Conservation (phyloP, 2,113 vertebrate species). For the Rhinichthys klamathensis region DNA sequence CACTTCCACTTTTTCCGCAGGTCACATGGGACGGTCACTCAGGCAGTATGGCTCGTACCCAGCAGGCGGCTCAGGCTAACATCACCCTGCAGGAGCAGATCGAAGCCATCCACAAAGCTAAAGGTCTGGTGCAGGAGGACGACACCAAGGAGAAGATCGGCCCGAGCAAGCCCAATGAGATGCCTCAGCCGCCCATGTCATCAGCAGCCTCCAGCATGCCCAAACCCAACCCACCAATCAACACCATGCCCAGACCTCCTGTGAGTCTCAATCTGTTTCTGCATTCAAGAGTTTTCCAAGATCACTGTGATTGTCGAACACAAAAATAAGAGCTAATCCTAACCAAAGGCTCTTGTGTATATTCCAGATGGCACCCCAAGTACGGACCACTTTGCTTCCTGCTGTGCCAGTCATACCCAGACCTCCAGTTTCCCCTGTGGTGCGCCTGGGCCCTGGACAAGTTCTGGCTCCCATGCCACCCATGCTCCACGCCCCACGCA, state of each 20-base stretch:
- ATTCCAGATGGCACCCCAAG: conserved; percentile 83
- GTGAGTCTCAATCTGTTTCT: conserved; percentile 61
- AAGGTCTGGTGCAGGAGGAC: conserved; percentile 96
- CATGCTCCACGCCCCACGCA: conserved; percentile 89
- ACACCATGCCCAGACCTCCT: conserved; percentile 79
- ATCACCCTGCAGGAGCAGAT: conserved; percentile 99
- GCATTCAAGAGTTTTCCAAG: neutral
- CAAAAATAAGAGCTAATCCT: neutral
- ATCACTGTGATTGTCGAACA: neutral
- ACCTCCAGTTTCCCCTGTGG: conserved; percentile 88
- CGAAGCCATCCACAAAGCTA: conserved; percentile 98
- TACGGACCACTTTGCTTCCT: conserved; percentile 91
- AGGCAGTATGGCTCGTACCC: conserved; percentile 97
- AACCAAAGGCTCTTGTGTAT: neutral
- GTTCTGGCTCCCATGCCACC: conserved; percentile 91
- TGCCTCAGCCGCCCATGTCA: conserved; percentile 78
- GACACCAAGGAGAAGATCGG: conserved; percentile 98
- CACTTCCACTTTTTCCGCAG: conserved; percentile 64
- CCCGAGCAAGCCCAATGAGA: conserved; percentile 94
- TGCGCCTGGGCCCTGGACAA: conserved; percentile 87
- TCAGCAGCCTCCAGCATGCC: conserved; percentile 79
- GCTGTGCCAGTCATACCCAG: conserved; percentile 91
- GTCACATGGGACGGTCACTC: conserved; percentile 99
- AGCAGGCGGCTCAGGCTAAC: conserved; percentile 98
- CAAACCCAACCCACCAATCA: conserved; percentile 79